Evolutionary conservation across 2,888 invertebrate genomes (phyloP).

Genomic region (Drosophila austrosaltans): DNA sequence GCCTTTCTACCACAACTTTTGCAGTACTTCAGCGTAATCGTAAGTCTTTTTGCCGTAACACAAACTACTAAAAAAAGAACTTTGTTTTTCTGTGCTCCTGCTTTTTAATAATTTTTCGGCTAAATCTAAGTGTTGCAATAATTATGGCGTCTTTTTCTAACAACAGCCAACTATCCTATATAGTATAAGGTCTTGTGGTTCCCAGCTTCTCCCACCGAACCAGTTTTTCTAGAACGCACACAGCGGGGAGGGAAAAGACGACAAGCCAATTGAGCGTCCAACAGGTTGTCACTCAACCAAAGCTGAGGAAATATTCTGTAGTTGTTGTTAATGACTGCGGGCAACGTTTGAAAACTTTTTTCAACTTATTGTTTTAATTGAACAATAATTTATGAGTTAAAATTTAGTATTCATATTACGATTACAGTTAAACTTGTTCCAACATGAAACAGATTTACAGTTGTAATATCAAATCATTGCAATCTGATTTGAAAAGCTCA

Average conservation of each 20-base stretch:
- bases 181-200: too few species aligned
- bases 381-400: not conserved
- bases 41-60: conserved; percentile 6
- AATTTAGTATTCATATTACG: not conserved
- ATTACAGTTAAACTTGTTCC: not conserved
- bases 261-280: conserved; percentile 52
- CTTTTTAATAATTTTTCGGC: conserved; percentile 5
- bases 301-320: conserved; percentile 31
- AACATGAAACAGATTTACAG: not conserved
- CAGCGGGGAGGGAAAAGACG: conserved; percentile 4
- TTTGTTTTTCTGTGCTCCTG: conserved; percentile 13
- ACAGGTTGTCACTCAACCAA: conserved; percentile 68
- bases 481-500: not conserved
- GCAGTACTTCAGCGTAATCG: conserved; percentile 8
- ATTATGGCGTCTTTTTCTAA: too few species aligned
- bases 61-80: not conserved
- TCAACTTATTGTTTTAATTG: not conserved
- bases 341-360: not conserved
- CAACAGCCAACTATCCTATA: too few species aligned
- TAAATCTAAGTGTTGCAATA: too few species aligned
- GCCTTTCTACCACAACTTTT: not conserved
- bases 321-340: conserved; percentile 11
- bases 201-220: too few species aligned
- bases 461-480: not conserved
- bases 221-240: too few species aligned